Percentiles rank a stretch among this genome's conserved stretches.
phyloP scores from a whole-genome alignment of 2,113 vertebrate species.

The Otocyon megalotis region DNA sequence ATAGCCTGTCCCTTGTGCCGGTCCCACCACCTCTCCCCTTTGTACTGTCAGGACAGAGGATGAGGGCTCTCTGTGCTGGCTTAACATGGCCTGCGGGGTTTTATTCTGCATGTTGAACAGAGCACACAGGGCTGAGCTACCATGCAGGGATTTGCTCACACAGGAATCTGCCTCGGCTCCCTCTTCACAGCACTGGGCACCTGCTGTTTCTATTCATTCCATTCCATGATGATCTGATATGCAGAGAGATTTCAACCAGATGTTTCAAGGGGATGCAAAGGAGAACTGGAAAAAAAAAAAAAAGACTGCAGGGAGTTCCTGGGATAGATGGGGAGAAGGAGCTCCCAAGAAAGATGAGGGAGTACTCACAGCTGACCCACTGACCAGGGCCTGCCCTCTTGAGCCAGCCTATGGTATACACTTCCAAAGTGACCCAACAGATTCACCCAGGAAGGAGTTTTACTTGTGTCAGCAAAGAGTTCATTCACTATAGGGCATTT shows the following conservation, averaged over 20 bases:
- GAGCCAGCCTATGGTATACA: not conserved
- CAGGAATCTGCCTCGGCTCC: rapidly evolving
- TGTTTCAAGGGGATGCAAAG: not conserved
- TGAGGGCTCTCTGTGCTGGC: not conserved
- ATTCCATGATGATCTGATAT: not conserved
- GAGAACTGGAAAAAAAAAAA: not conserved
- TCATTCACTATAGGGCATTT: not conserved
- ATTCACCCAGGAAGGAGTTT: not conserved
- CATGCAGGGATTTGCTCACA: not conserved
- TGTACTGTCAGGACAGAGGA: not conserved
- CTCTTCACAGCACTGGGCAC: not conserved
- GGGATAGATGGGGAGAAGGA: not conserved
- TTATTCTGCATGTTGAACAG: not conserved
- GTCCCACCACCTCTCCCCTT: not conserved
- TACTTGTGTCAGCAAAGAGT: not conserved
- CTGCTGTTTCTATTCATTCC: not conserved
- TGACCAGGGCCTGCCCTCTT: not conserved
- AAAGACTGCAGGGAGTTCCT: not conserved
- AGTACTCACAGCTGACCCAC: rapidly evolving
- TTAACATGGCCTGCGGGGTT: not conserved
- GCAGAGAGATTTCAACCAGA: not conserved
- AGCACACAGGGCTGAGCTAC: not conserved
- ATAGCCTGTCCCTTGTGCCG: not conserved
- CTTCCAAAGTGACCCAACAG: not conserved
- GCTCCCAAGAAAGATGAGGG: not conserved